These are phyloP conservation scores for Telmatochromis bifrenatus DNA, from an alignment of 2,113 vertebrate genomes.

Conservation along the genomic window DNA sequence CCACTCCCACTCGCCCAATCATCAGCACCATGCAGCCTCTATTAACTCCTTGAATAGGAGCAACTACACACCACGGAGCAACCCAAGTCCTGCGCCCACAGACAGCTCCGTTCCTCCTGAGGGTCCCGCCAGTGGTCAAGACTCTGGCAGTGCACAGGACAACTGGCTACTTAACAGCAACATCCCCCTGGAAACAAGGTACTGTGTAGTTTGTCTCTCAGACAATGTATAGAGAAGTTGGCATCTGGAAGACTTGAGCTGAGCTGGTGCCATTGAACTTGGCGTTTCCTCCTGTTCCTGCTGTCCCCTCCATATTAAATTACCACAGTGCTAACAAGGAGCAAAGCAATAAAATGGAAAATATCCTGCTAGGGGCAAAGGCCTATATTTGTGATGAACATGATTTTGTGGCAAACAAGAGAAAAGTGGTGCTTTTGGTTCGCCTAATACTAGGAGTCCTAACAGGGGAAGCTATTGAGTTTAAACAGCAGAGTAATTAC, in stretches of 20 bases:
- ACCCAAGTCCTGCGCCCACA: constrained; percentile 90
- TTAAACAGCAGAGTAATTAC: constrained; percentile 47
- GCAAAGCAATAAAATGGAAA: constrained; percentile 22
- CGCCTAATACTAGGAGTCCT: not conserved
- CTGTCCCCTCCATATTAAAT: constrained; percentile 22
- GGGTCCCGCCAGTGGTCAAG: constrained; percentile 76
- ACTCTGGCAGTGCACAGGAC: constrained; percentile 85
- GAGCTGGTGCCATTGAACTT: constrained; percentile 9
- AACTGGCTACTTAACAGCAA: constrained; percentile 99
- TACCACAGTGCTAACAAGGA: constrained; percentile 8
- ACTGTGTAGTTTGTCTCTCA: not conserved
- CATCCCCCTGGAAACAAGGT: constrained; percentile 98
- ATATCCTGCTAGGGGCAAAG: constrained; percentile 23
- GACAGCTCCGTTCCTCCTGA: constrained; percentile 90
- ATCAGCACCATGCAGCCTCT: constrained; percentile 88
- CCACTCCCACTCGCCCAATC: constrained; percentile 86
- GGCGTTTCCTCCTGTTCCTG: constrained; percentile 18
- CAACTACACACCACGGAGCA: constrained; percentile 92
- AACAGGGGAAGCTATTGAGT: constrained; percentile 14
- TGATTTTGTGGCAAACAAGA: constrained; percentile 56
- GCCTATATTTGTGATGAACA: constrained; percentile 49
- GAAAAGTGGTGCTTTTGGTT: constrained; percentile 54
- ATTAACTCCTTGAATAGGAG: constrained; percentile 89
- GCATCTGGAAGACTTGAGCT: not conserved
- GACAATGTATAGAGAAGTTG: not conserved